Percentiles rank a stretch among this genome's conserved stretches.
Conservation (phyloP, 1,140 invertebrate species). For the Papilio xuthus region DNA sequence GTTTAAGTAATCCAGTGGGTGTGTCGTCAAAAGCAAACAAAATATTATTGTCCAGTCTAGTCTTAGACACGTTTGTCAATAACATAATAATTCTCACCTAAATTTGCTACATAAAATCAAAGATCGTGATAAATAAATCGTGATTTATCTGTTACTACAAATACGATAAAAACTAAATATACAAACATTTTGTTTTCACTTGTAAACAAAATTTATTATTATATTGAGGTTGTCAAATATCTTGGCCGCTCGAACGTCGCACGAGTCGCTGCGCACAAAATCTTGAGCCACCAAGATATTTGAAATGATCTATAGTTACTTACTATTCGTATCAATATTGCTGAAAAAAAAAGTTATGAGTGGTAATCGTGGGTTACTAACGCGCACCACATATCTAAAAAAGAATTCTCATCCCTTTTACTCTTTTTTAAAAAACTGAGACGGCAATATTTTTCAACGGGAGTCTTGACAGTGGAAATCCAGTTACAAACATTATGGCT, state of each 20-base stretch:
- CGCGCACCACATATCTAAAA: too few relatives aligned
- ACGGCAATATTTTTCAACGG: too few relatives aligned
- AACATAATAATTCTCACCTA: constrained; percentile 22
- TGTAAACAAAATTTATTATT: neutral
- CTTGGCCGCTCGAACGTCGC: too few relatives aligned
- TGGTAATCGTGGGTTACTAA: too few relatives aligned
- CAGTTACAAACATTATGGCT: neutral
- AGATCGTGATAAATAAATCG: neutral
- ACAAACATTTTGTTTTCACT: neutral
- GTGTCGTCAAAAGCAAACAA: constrained; percentile 8
- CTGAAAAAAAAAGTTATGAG: too few relatives aligned
- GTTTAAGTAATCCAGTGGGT: neutral
- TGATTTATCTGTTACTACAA: neutral
- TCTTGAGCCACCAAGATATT: too few relatives aligned
- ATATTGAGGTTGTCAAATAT: too few relatives aligned
- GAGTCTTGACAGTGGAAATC: neutral
- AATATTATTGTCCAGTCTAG: neutral
- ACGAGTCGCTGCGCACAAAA: too few relatives aligned
- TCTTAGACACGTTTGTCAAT: neutral
- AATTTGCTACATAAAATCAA: neutral
- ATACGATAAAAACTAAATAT: neutral
- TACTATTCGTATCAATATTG: too few relatives aligned
- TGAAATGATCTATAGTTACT: too few relatives aligned
- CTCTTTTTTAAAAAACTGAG: too few relatives aligned
- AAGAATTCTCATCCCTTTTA: too few relatives aligned